phyloP scores from a whole-genome alignment of 2,797 vertebrate species.

The Smutsia gigantea region DNA sequence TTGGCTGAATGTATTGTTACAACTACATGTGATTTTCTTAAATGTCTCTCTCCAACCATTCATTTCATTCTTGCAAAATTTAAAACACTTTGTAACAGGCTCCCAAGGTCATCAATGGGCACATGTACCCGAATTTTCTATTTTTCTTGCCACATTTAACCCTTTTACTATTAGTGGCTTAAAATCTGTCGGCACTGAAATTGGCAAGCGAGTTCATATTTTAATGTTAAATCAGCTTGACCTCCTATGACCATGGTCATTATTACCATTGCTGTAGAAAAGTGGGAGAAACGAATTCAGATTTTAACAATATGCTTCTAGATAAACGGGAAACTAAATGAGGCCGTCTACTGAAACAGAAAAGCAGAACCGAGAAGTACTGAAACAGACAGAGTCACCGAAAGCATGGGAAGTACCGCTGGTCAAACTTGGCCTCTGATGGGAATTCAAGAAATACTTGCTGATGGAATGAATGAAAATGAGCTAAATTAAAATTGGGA shows the following conservation, averaged over 20 bases:
- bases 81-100: constrained; percentile 51
- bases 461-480: background rate
- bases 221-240: constrained; percentile 41
- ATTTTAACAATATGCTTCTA: background rate
- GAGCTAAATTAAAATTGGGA: background rate
- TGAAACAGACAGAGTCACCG: rapidly evolving
- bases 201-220: constrained; percentile 52
- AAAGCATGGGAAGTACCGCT: rapidly evolving
- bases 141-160: constrained; percentile 21
- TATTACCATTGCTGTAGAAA: background rate
- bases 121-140: background rate
- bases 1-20: constrained; percentile 48
- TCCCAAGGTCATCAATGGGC: background rate
- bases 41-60: constrained; percentile 35
- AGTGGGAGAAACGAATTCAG: background rate
- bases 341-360: background rate
- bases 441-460: background rate
- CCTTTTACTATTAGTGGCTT: constrained; percentile 17
- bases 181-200: constrained; percentile 27
- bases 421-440: rapidly evolving
- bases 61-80: constrained; percentile 63
- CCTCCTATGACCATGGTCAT: background rate
- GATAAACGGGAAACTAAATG: background rate
- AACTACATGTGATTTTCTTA: background rate
- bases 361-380: background rate